These are phyloP conservation scores for Nycticryphes semicollaris DNA, from an alignment of 2,113 vertebrate species.

Conservation along the genomic window DNA sequence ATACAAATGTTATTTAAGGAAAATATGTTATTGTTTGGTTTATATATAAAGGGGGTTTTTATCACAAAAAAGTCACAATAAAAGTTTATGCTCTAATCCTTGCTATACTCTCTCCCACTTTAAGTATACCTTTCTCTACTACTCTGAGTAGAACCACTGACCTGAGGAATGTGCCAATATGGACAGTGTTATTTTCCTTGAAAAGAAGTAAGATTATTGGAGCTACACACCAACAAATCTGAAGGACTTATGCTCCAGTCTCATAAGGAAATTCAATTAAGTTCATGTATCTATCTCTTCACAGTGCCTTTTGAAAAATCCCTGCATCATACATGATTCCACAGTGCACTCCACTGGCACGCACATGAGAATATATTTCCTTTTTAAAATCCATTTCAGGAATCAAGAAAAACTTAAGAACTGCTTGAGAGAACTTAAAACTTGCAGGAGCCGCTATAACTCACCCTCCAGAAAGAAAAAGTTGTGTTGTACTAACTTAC, in stretches of 20 bases:
- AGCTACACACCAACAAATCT: background rate
- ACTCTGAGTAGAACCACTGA: background rate
- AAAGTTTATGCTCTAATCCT: background rate
- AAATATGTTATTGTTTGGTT: background rate
- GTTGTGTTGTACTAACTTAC: background rate
- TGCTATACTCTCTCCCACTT: background rate
- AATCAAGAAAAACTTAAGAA: background rate
- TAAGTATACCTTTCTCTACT: background rate
- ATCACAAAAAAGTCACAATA: background rate
- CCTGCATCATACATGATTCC: background rate
- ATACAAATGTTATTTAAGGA: background rate
- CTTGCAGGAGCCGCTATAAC: background rate
- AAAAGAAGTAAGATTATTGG: background rate
- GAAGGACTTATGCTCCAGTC: background rate
- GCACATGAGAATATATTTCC: background rate
- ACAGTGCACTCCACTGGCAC: constrained; percentile 50
- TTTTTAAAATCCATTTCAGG: background rate
- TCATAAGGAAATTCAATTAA: background rate
- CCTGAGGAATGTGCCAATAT: background rate
- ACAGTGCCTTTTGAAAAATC: background rate
- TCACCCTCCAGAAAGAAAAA: background rate
- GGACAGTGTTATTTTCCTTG: background rate
- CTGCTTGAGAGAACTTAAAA: background rate
- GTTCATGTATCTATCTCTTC: background rate
- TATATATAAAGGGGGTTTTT: background rate